These are phyloP conservation scores for Promerops cafer DNA, from an alignment of 2,113 vertebrate species.

Conservation along the genomic window DNA sequence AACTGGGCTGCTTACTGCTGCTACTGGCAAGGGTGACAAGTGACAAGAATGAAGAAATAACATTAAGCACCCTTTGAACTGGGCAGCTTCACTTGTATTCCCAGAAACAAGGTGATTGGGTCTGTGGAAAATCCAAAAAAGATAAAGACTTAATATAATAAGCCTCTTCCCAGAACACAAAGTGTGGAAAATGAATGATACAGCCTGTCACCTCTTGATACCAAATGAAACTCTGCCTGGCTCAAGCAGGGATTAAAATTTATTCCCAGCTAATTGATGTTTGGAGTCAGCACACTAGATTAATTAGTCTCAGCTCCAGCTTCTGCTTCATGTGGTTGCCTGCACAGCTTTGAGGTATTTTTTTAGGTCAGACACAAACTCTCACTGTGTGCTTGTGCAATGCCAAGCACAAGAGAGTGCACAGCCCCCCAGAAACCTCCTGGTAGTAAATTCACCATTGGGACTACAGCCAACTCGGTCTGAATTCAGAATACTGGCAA, in stretches of 20 bases:
- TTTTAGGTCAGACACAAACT: conserved; percentile 1
- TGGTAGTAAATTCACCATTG: rapidly evolving
- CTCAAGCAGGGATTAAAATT: conserved; percentile 29
- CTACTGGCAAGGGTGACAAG: background rate
- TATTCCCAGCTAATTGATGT: conserved; percentile 48
- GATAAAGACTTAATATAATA: background rate
- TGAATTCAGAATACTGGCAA: background rate
- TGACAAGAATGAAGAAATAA: background rate
- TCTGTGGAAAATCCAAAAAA: background rate
- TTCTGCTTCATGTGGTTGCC: background rate
- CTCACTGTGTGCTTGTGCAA: background rate
- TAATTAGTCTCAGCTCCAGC: conserved; percentile 15
- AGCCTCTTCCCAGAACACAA: background rate
- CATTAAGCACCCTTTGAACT: background rate
- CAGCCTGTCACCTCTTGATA: conserved; percentile 41
- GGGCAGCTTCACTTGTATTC: background rate
- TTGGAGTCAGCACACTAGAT: background rate
- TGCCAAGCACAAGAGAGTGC: background rate
- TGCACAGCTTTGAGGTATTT: background rate
- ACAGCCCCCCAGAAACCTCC: background rate
- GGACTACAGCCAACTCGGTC: rapidly evolving
- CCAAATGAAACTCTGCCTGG: background rate
- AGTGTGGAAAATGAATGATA: conserved; percentile 1
- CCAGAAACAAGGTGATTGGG: background rate
- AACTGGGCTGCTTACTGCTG: background rate